Percentiles rank a stretch among this genome's conserved stretches.
Conservation (phyloP, 2,113 vertebrate genomes). For the Marmota monax region DNA sequence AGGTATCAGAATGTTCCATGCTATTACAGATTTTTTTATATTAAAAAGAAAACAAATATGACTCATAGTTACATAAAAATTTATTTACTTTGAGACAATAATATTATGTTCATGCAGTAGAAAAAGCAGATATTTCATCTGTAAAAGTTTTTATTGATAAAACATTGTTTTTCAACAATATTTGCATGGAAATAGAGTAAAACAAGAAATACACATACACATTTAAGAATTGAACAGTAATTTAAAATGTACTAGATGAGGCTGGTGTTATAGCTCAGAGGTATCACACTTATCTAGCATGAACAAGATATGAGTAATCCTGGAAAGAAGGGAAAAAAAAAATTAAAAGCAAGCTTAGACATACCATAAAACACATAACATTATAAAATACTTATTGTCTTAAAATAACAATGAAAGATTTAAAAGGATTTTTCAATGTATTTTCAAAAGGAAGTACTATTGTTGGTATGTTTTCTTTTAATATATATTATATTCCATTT, state of each 20-base stretch:
- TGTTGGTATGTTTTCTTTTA: neutral
- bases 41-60: neutral
- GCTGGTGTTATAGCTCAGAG: rapidly evolving
- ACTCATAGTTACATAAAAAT: neutral
- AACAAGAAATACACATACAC: neutral
- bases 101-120: neutral
- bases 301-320: neutral
- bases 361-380: neutral
- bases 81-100: neutral
- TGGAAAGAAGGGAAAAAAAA: no score
- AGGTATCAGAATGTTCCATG: neutral
- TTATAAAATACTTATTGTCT: neutral
- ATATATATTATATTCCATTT: neutral
- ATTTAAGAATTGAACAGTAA: neutral
- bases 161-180: neutral
- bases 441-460: neutral
- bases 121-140: neutral
- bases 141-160: neutral
- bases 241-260: neutral
- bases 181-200: neutral
- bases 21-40: neutral
- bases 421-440: neutral
- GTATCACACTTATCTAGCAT: neutral
- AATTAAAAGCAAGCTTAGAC: no score
- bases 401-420: neutral